phyloP scores from a whole-genome alignment of 2,113 vertebrate species.

The Bostrychus sinensis region DNA sequence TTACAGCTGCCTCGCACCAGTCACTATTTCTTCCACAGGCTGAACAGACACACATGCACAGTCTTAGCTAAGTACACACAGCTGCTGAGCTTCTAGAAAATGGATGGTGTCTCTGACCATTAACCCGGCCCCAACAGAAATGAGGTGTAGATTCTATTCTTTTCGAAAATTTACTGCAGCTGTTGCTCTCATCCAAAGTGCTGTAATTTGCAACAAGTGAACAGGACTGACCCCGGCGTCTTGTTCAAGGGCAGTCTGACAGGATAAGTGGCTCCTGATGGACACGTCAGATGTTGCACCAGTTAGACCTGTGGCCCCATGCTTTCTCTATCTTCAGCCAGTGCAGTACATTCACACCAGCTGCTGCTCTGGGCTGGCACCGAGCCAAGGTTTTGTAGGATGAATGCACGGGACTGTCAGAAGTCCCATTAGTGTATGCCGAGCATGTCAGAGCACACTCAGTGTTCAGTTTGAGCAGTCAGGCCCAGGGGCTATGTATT shows the following conservation, averaged over 20 bases:
- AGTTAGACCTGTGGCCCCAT: conserved; percentile 50
- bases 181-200: conserved; percentile 47
- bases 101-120: conserved; percentile 32
- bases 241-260: conserved; percentile 41
- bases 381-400: conserved; percentile 46
- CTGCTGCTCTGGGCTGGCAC: conserved; percentile 46
- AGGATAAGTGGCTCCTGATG: conserved; percentile 41
- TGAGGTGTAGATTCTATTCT: conserved; percentile 33
- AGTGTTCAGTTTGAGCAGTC: conserved; percentile 66
- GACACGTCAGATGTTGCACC: conserved; percentile 43
- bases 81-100: conserved; percentile 42
- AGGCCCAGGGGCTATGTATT: conserved; percentile 71
- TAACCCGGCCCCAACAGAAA: conserved; percentile 25
- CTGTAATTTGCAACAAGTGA: conserved; percentile 49
- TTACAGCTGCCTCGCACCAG: conserved; percentile 10
- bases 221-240: conserved; percentile 16
- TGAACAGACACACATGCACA: conserved; percentile 19
- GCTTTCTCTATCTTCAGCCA: conserved; percentile 38
- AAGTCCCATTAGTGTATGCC: conserved; percentile 74
- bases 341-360: conserved; percentile 48
- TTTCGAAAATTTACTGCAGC: conserved; percentile 42
- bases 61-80: conserved; percentile 47
- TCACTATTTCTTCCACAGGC: conserved; percentile 21
- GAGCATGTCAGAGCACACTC: conserved; percentile 63
- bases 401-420: conserved; percentile 71